Conservation (phyloP, 1,140 invertebrate species). For the Drosophila subpulchrella region DNA sequence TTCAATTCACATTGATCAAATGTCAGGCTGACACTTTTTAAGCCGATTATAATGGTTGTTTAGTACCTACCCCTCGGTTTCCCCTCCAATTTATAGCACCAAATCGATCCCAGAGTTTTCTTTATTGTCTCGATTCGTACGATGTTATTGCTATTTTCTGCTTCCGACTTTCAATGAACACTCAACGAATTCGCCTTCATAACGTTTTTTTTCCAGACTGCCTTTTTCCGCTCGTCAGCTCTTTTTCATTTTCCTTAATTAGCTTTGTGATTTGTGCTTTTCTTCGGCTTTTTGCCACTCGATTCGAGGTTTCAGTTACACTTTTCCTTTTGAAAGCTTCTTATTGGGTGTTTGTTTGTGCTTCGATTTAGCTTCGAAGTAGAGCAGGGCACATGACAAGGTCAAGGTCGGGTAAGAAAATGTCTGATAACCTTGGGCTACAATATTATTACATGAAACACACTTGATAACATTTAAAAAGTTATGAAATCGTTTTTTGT, state of each 20-base stretch:
- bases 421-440: no score
- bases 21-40: slow-evolving; percentile 63
- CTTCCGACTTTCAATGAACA: slow-evolving; percentile 25
- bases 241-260: slow-evolving; percentile 17
- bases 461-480: no score
- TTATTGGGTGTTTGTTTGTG: slow-evolving; percentile 14
- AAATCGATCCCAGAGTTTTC: background rate
- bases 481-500: no score
- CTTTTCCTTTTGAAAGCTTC: slow-evolving; percentile 57
- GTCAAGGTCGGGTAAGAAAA: slow-evolving; percentile 54
- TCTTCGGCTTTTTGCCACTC: slow-evolving; percentile 32
- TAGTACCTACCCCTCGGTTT: background rate
- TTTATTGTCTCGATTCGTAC: background rate
- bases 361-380: slow-evolving; percentile 27
- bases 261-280: slow-evolving; percentile 46
- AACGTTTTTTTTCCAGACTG: slow-evolving; percentile 2
- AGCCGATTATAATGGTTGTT: slow-evolving; percentile 68
- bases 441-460: no score
- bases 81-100: background rate
- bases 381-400: slow-evolving; percentile 53
- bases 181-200: slow-evolving; percentile 13
- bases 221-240: slow-evolving; percentile 3
- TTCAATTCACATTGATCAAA: slow-evolving; percentile 64
- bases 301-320: slow-evolving; percentile 54
- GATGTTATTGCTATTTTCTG: slow-evolving; percentile 16